Percentiles rank a stretch among this genome's conserved stretches.
Evolutionary conservation across 2,797 vertebrate genomes (phyloP).

Genomic region (Aldrovandia affinis): DNA sequence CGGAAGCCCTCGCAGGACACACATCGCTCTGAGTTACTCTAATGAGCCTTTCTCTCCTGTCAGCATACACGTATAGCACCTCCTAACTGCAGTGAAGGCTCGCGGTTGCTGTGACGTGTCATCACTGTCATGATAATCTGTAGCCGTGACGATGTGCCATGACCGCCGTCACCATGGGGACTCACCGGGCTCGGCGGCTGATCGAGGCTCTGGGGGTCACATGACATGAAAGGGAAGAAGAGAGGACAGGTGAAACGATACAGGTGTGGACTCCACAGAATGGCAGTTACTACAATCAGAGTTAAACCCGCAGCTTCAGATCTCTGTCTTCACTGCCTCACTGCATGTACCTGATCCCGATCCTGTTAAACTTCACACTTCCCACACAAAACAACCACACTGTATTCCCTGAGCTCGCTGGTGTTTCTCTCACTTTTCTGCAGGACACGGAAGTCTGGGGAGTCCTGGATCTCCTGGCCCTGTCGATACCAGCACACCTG

Average conservation of each 20-base stretch:
- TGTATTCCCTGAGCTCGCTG: too few species aligned
- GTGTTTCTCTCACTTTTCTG: slow-evolving; percentile 96
- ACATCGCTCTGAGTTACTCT: slow-evolving; percentile 1
- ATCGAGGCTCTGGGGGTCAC: slow-evolving; percentile 86
- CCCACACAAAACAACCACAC: not conserved
- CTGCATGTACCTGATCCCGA: not conserved
- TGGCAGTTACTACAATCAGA: not conserved
- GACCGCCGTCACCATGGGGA: not conserved
- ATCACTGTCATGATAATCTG: too few species aligned
- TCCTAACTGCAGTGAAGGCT: not conserved
- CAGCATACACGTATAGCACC: not conserved
- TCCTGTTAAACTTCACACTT: not conserved
- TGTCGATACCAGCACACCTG: slow-evolving; percentile 90
- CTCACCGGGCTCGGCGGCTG: slow-evolving; percentile 92
- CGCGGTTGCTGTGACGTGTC: not conserved
- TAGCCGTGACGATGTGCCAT: not conserved
- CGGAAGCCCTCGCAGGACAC: not conserved
- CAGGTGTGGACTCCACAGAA: not conserved
- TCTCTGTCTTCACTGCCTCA: not conserved
- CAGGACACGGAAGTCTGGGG: slow-evolving; percentile 94
- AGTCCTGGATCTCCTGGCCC: slow-evolving; percentile 89
- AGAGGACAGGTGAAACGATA: slow-evolving; percentile 20
- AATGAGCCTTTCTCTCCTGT: slow-evolving; percentile 26
- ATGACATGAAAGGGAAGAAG: slow-evolving; percentile 42
- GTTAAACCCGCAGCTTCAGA: not conserved